Evolutionary conservation across 2,113 vertebrate species (phyloP).

Genomic region (Petrocephalus zakoni): DNA sequence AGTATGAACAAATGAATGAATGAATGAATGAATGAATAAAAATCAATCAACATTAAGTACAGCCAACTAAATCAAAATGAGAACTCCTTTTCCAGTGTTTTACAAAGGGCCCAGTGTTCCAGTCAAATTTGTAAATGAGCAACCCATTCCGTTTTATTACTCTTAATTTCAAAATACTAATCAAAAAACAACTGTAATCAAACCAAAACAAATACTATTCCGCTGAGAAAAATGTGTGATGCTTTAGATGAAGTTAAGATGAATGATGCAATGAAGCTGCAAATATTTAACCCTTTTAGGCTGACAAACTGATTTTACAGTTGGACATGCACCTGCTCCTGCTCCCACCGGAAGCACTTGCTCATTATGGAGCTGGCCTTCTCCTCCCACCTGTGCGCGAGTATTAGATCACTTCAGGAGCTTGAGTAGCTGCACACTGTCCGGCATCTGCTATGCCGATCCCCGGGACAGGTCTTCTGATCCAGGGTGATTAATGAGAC

Average conservation of each 20-base stretch:
- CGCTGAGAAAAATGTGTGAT: neutral
- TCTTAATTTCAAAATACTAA: neutral
- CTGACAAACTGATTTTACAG: neutral
- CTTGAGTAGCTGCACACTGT: neutral
- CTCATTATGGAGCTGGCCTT: neutral
- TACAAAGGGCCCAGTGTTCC: neutral
- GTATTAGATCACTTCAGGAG: neutral
- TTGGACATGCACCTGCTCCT: neutral
- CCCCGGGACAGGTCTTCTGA: neutral
- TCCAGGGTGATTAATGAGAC: slow-evolving; percentile 24
- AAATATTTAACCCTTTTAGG: neutral
- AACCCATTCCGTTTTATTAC: neutral
- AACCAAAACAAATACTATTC: neutral
- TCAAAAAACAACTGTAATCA: neutral
- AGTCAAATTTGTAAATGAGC: neutral
- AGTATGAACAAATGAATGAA: neutral
- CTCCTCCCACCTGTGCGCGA: neutral
- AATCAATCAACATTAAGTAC: neutral
- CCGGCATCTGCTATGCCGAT: neutral
- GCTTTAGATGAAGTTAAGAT: neutral
- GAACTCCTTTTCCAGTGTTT: neutral
- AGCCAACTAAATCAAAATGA: neutral
- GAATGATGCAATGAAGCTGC: neutral
- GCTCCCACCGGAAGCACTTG: neutral
- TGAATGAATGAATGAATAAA: neutral